Evolutionary conservation across 2,113 vertebrate genomes (phyloP), one percentile per base, ranked within the genome.

Genomic region (Pipra filicauda): DNA sequence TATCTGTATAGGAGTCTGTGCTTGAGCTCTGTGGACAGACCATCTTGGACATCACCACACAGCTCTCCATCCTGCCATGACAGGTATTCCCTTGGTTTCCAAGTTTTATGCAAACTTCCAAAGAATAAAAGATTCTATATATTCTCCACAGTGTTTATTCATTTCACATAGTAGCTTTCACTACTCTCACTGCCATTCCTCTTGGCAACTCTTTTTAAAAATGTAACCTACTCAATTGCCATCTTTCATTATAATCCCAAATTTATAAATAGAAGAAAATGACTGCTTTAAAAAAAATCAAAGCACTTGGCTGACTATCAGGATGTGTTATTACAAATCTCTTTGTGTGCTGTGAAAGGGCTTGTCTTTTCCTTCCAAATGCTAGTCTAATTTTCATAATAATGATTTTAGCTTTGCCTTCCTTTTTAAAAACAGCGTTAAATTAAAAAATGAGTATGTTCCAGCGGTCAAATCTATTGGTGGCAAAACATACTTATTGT

Each of bases 281-380:
- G 46, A 58, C 37, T 91, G 64, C 52, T 91, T 77, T 57, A 93
- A 85, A 94, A 55, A 20, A 16, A 55, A 62, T 33, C 31, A 85
- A 88, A 88, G 37, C 48, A 43, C 7, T 96, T 93, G 93, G 88
- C 79, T 78, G 72, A 15, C 72, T 96, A 44, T 9, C 30, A 51
- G 41, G 54, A 94, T 88, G 52, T 88, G 57, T 83, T 92, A 54
- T 80, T 92, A 86, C 33, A 72, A 52, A 78, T 74, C 79, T 77
- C 81, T 94, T 88, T 96, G 82, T 95, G 93, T 93, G 64, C 71
- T 85, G 59, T 93, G 65, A 76, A 89, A 95, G 61, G 71, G 71
- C 43, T 64, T 90, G 85, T 93, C 91, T 93, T 88, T 93, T 59
- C 75, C 71, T 89, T 94, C 85, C 75, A 92, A 95, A 79, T 80